These are phyloP conservation scores for Drosophila flavopinicola DNA, from an alignment of 2,888 invertebrate species.

Conservation along the genomic window DNA sequence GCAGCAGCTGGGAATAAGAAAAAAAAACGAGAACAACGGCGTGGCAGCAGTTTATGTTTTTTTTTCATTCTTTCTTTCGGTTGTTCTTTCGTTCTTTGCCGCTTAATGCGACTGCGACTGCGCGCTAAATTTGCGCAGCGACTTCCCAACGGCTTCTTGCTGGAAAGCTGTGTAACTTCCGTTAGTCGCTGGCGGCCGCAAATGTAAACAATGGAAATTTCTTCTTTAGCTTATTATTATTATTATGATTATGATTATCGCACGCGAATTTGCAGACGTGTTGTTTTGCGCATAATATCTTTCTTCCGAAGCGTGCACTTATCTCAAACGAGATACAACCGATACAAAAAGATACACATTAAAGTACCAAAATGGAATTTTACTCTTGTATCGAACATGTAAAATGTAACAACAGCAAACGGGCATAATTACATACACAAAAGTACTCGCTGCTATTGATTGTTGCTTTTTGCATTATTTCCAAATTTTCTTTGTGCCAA, in stretches of 20 bases:
- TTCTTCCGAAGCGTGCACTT: slow-evolving; percentile 38
- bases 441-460: neutral
- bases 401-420: slow-evolving; percentile 11
- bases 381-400: slow-evolving; percentile 9
- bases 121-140: slow-evolving; percentile 35
- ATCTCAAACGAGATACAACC: slow-evolving; percentile 30
- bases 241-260: slow-evolving; percentile 19
- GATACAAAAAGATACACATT: slow-evolving; percentile 9
- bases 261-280: slow-evolving; percentile 46
- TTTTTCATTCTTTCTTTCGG: slow-evolving; percentile 15
- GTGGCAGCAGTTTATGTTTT: slow-evolving; percentile 35
- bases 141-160: slow-evolving; percentile 23
- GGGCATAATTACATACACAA: slow-evolving; percentile 6
- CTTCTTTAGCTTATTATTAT: slow-evolving; percentile 24
- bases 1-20: no score
- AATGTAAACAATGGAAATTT: slow-evolving; percentile 53
- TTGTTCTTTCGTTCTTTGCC: no score
- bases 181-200: slow-evolving; percentile 44
- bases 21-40: slow-evolving; percentile 42
- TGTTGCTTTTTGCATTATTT: slow-evolving; percentile 21
- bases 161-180: slow-evolving; percentile 60
- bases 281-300: slow-evolving; percentile 17
- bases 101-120: slow-evolving; percentile 40
- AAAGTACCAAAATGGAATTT: slow-evolving; percentile 6
- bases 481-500: slow-evolving; percentile 43